Evolutionary conservation across 2,888 invertebrate species (phyloP).

Genomic region (Ypsolopha scabrella): DNA sequence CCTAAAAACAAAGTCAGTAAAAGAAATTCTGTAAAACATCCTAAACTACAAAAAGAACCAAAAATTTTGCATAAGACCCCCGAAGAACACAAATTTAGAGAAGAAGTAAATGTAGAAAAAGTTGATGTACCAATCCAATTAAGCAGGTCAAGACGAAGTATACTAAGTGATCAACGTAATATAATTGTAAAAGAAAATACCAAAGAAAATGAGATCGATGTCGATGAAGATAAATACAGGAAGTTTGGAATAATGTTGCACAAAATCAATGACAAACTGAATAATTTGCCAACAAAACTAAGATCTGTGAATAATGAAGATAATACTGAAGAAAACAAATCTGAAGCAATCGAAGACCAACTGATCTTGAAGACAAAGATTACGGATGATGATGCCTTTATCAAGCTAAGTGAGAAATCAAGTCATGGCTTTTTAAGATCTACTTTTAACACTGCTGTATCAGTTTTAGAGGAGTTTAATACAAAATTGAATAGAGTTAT

Average conservation of each 20-base stretch:
- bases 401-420: conserved; percentile 27
- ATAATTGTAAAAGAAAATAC: conserved; percentile 2
- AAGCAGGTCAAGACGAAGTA: conserved; percentile 1
- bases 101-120: too few relatives aligned
- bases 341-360: conserved; percentile 13
- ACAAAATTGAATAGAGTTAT: conserved; percentile 45
- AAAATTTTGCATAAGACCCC: neutral
- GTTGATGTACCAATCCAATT: neutral
- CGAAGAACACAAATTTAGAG: too few relatives aligned
- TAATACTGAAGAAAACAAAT: conserved; percentile 15
- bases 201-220: conserved; percentile 33
- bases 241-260: conserved; percentile 33
- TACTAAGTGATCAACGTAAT: neutral
- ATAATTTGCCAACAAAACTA: conserved; percentile 20
- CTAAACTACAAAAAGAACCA: neutral
- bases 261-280: conserved; percentile 31
- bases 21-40: neutral
- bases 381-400: conserved; percentile 25
- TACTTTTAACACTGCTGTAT: conserved; percentile 34
- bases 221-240: conserved; percentile 19
- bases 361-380: conserved; percentile 30
- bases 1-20: neutral
- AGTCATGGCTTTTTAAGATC: conserved; percentile 32
- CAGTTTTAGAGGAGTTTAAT: conserved; percentile 41
- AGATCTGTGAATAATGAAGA: conserved; percentile 11